A percentile compares a stretch with the other conserved stretches of the same genome.
These are phyloP conservation scores for Acrobasis repandana DNA, from an alignment of 2,888 invertebrate species.

Conservation along the genomic window DNA sequence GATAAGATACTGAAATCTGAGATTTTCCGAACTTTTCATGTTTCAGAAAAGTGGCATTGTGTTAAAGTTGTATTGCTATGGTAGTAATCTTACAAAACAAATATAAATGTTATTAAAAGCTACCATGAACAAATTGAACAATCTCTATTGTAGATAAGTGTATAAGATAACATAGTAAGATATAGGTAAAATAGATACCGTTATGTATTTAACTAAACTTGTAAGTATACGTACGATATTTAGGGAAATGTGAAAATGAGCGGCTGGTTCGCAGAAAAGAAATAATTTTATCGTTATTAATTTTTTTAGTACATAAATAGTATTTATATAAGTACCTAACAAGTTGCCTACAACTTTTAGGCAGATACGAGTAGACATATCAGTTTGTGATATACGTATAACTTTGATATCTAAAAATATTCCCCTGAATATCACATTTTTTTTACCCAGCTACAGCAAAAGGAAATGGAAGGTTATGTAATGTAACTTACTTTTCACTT, in stretches of 20 bases:
- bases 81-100: neutral
- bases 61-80: neutral
- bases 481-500: too few species aligned
- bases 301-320: neutral
- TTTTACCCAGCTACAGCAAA: too few species aligned
- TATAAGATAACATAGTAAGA: neutral
- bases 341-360: too few species aligned
- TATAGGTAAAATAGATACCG: neutral
- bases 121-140: neutral
- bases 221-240: neutral
- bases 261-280: constrained; percentile 2
- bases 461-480: too few species aligned
- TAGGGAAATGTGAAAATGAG: neutral
- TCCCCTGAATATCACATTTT: too few species aligned
- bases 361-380: too few species aligned
- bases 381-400: too few species aligned
- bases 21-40: neutral
- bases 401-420: too few species aligned
- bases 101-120: neutral
- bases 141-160: neutral
- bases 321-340: neutral
- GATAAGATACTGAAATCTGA: neutral
- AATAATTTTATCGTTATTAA: neutral
- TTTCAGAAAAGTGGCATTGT: neutral
- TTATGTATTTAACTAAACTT: neutral